A percentile compares a stretch with the other conserved stretches of the same genome.
Evolutionary conservation across 2,888 invertebrate genomes (phyloP).

Genomic region (Drosophila neutralis): DNA sequence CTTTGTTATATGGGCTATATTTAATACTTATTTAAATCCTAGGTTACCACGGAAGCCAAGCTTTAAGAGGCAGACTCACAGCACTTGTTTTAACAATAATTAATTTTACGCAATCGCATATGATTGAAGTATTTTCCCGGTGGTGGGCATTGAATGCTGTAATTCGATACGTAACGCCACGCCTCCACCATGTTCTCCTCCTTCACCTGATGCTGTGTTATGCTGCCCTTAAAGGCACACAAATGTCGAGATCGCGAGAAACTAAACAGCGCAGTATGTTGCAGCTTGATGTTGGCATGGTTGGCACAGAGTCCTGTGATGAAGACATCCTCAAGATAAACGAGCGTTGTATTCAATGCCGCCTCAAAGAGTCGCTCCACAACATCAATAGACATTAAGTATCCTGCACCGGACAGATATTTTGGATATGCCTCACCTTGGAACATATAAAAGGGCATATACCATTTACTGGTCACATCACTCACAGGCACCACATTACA

Average conservation of each 20-base stretch:
- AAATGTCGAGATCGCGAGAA: constrained; percentile 84
- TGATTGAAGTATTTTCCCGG: constrained; percentile 82
- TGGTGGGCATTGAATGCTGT: constrained; percentile 80
- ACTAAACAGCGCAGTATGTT: constrained; percentile 88
- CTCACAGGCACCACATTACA: constrained; percentile 91
- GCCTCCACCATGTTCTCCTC: constrained; percentile 85
- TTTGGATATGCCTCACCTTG: constrained; percentile 90
- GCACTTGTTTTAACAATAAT: constrained; percentile 52
- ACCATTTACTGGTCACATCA: constrained; percentile 92
- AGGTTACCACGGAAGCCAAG: constrained; percentile 21
- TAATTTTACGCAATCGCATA: constrained; percentile 66
- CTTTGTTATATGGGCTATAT: not conserved
- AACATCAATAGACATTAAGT: constrained; percentile 89
- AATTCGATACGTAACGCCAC: constrained; percentile 82
- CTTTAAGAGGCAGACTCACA: constrained; percentile 39
- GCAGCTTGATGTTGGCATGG: constrained; percentile 86
- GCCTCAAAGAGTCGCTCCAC: constrained; percentile 88
- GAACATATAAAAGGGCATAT: constrained; percentile 92
- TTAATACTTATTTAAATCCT: not conserved
- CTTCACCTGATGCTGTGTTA: constrained; percentile 87
- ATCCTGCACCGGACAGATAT: constrained; percentile 93
- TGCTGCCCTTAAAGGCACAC: constrained; percentile 86
- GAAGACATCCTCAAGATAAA: constrained; percentile 92
- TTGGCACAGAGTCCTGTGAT: constrained; percentile 91
- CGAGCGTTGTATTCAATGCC: constrained; percentile 88